Base-by-base conservation (phyloP, 2,888 invertebrate species). In the Parnassius orleans region DNA sequence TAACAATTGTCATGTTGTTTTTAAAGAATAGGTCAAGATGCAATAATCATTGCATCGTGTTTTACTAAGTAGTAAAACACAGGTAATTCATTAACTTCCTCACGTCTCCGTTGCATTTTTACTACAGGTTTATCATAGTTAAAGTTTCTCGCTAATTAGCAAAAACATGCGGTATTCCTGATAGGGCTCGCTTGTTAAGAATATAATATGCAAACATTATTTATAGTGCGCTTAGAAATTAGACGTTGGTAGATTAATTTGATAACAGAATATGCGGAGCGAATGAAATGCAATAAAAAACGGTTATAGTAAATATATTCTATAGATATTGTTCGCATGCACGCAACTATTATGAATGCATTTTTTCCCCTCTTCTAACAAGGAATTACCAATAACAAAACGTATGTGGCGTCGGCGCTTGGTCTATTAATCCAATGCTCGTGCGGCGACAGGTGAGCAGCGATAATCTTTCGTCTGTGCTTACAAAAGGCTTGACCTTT, bases 401-500 rank as follows among this genome's bases (percentile, higher is more conserved):
- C 65, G 65, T 61, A 63, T 63, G 58, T 11, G 53, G 48, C 24
- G 54, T 33, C 33, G 46, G 44, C 14, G 46, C 14, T 43, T 24
- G 51, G 60, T 61, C 60, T 65, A 72, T 74, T 74, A 74, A 72
- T 72, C 72, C 72, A 65, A 65, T 65, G 71, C 75, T 69, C 75
- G 77, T 76, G 74, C 77, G 77, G 74, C 72, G 87, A 86, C 88
- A 89, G 88, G 87, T 88, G 88, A 83, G 79, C 75, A 63, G 78
- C 82, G 87, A 87, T 87, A 86, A 90, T 87, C 86, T 84, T 83
- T 82, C 81, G 83, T 78, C 72, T 76, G 86, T 81, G 82, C 81
- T 75, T 78, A 80, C 81, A 80, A 82, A 81, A 83, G 76, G 78
- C 79, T 74, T 90, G 90, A 90, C 90, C 90, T 90, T 90, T 90